phyloP scores from a whole-genome alignment of 2,113 vertebrate genomes.

The Neodon shergylaensis region DNA sequence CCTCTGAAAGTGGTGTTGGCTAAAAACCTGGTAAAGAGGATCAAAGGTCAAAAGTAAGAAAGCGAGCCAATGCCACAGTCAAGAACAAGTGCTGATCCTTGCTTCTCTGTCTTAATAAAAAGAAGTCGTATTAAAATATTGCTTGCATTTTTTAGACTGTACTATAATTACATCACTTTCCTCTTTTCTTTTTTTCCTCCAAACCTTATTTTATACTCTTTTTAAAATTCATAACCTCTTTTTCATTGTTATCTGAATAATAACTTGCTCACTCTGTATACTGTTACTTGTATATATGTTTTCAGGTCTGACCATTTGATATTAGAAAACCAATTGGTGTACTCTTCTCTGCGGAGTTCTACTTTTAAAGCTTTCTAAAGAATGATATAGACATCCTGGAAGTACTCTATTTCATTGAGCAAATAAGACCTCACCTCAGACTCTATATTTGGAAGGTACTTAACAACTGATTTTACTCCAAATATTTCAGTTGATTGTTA shows the following conservation, averaged over 20 bases:
- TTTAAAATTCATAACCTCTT: background rate
- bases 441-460: background rate
- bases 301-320: background rate
- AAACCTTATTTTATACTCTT: background rate
- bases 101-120: slow-evolving; percentile 21
- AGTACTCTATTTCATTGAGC: background rate
- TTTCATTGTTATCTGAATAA: background rate
- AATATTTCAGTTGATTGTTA: slow-evolving; percentile 33
- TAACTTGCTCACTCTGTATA: background rate
- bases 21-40: slow-evolving; percentile 90
- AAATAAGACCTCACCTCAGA: background rate
- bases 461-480: slow-evolving; percentile 36
- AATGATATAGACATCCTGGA: slow-evolving; percentile 20
- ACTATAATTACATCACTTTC: background rate
- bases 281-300: background rate
- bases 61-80: slow-evolving; percentile 8
- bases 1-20: slow-evolving; percentile 96
- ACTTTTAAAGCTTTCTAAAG: slow-evolving; percentile 14
- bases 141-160: background rate
- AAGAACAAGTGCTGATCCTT: background rate
- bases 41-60: slow-evolving; percentile 63
- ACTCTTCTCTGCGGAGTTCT: background rate
- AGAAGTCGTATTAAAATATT: background rate
- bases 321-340: background rate
- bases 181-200: background rate